Base-by-base conservation (phyloP, 2,113 vertebrate genomes). In the Urocitellus parryii region DNA sequence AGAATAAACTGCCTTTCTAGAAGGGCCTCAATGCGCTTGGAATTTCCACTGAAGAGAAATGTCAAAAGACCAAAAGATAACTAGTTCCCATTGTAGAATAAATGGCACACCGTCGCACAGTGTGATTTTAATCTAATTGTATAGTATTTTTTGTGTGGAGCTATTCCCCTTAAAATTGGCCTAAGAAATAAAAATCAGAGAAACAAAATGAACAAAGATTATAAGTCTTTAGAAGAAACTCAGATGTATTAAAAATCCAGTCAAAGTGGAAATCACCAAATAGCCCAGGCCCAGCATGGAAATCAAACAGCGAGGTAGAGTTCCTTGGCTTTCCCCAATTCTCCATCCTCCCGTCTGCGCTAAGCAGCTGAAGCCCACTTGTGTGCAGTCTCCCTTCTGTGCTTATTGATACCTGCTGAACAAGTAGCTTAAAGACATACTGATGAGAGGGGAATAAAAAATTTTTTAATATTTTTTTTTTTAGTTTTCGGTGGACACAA, bases 261-360 rank as follows among this genome's bases (percentile, higher is more conserved):
- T 24, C 65, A 24, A 63, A 81, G 17, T 13, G 17, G 56, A n/a
- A 22, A 17, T 22, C 1, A 29, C 58, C 58, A 25, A 42, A 1
- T 2, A 11, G 16, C 17, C 2, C 51, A 0, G 17, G 8, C 32
- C 3, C 22, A 2, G 7, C 25, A 3, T 3, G 9, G 74, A 42
- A 70, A 89, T 51, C 4, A n/a, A 27, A 17, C 27, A 39, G 34
- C 18, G n/a, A 8, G 1, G 0, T 39, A 0, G 1, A 24, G 17
- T 42, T 53, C 25, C 18, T 20, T 14, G 11, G 17, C 11, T 65
- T 34, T 34, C 11, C 74, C 27, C 34, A 29, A 45, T 0, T n/a
- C 17, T 6, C 51, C 24, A 24, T 6, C 4, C 2, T 4, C 22
- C 22, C 32, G 2, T 10, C 4, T 1, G 0, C 1, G 2, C 27